Evolutionary conservation across 2,113 vertebrate genomes (phyloP).

Genomic region (Scopus umbretta): DNA sequence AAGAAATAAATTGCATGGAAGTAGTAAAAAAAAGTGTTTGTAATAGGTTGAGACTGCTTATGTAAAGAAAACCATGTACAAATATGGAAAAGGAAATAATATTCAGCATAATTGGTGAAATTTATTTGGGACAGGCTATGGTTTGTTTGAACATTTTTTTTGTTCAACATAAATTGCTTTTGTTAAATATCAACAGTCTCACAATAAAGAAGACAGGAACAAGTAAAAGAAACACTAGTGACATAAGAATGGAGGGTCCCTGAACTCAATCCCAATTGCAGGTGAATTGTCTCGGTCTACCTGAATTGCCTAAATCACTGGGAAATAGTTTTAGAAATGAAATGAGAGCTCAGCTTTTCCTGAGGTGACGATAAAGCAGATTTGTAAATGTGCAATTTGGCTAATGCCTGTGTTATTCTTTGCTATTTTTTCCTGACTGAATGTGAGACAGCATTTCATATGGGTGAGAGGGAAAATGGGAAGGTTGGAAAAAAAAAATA

Average conservation of each 20-base stretch:
- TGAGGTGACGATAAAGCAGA: neutral
- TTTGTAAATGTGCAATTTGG: neutral
- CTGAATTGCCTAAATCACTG: neutral
- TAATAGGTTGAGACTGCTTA: neutral
- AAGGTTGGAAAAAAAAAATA: neutral
- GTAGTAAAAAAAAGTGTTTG: neutral
- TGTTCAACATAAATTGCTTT: neutral
- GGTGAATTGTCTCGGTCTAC: neutral
- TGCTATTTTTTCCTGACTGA: neutral
- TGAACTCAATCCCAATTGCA: neutral
- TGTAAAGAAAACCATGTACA: neutral
- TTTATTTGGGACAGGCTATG: neutral
- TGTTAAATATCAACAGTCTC: neutral
- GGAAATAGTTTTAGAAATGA: slow-evolving; percentile 13
- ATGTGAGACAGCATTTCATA: neutral
- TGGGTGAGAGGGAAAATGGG: neutral
- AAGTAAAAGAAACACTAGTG: neutral
- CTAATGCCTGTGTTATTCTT: neutral
- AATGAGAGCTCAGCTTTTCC: neutral
- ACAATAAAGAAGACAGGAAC: neutral
- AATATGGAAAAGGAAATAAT: neutral
- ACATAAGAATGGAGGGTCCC: neutral
- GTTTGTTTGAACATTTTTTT: neutral
- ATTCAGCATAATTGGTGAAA: neutral
- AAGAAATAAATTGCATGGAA: neutral